A percentile compares a stretch with the other conserved stretches of the same genome.
Conservation (phyloP, 2,797 vertebrate species). For the Leptodactylus fallax region DNA sequence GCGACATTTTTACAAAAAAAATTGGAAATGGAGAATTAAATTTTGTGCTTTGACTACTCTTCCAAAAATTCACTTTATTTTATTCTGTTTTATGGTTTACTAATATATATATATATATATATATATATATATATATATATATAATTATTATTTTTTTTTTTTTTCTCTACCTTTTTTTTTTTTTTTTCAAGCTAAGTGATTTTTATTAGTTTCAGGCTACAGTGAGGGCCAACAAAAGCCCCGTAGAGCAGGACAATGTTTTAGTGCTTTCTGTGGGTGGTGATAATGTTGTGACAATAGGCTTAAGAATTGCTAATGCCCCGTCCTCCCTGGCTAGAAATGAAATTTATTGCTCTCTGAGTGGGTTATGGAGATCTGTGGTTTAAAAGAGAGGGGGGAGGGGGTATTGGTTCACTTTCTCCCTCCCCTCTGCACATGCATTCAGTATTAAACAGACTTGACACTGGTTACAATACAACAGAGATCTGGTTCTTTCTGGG, state of each 20-base stretch:
- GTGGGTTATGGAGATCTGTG: conserved; percentile 12
- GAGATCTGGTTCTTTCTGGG: not conserved
- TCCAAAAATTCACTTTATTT: too few species aligned
- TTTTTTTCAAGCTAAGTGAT: not conserved
- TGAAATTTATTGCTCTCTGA: conserved; percentile 15
- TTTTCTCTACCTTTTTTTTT: not conserved
- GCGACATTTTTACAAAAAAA: not conserved
- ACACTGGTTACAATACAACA: not conserved
- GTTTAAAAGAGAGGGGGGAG: not conserved
- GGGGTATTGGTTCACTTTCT: not conserved
- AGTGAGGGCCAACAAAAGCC: not conserved
- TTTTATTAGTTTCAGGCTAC: not conserved
- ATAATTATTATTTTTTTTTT: too few species aligned
- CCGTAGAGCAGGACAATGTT: not conserved
- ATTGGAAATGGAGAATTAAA: too few species aligned
- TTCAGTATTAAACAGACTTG: conserved; percentile 9
- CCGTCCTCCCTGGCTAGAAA: not conserved
- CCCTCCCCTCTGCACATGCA: not conserved
- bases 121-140: too few species aligned
- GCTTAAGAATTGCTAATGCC: conserved; percentile 43
- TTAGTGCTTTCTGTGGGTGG: conserved; percentile 17
- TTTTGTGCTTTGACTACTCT: too few species aligned
- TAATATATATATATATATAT: too few species aligned
- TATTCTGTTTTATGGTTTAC: too few species aligned
- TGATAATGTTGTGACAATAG: conserved; percentile 36